Evolutionary conservation across 2,888 invertebrate species (phyloP), one percentile per base, ranked within the genome.

Genomic region (Arrhopalites spinosus): DNA sequence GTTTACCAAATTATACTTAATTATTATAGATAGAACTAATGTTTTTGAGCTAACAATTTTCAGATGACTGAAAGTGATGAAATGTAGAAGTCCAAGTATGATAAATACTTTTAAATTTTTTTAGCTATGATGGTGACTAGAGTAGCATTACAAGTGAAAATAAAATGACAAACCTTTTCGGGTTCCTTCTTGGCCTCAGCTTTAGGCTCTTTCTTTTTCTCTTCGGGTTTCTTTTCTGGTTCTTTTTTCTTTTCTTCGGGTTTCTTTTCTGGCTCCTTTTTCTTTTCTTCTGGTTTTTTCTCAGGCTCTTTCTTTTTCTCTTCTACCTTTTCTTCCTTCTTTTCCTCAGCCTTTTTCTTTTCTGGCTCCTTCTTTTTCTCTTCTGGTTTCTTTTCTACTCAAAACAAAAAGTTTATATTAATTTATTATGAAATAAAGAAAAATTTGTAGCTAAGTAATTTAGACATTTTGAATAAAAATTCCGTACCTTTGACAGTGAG

Each of bases 401-500:
- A 25, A 61, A 74, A 64, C 17, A 25, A 27, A n/a, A 2, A 25
- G 2, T 5, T 63, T 17, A 63, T 23, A 23, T 27, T 3, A 25
- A 8, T 63, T 63, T 23, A 5, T 25, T 25, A n/a, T 23, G 15
- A 8, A 2, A 63, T 63, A 8, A 11, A 63, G 8, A 47, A 47
- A 47, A 47, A 13, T 47, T 47, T 47, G 8, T 47, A n/a, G n/a
- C n/a, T n/a, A n/a, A n/a, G n/a, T n/a, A n/a, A n/a, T n/a, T n/a
- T 27, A 53, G 5, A 17, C 27, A 53, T n/a, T n/a, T n/a, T n/a
- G n/a, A n/a, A n/a, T n/a, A n/a, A n/a, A n/a, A n/a, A 15, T 45
- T 11, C 45, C 84, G 83, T 83, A 87, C 88, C 88, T 81, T 88
- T 90, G 15, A 98, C 91, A 27, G 92, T 93, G 76, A 99, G 88